Evolutionary conservation across 2,888 invertebrate species (phyloP).

Genomic region (Diaprepes abbreviatus): DNA sequence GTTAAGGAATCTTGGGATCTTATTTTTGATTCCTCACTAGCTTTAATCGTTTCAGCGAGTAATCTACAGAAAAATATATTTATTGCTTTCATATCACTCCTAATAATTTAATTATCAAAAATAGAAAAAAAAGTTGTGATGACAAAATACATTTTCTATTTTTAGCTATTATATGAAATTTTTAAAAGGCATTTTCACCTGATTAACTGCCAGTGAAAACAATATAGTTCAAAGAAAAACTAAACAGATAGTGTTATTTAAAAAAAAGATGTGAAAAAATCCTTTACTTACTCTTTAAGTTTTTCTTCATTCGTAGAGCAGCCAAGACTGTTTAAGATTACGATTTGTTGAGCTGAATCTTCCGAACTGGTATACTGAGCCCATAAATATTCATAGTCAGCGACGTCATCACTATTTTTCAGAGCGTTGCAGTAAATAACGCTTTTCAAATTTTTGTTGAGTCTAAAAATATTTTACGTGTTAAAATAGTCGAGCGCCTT

Average conservation of each 20-base stretch:
- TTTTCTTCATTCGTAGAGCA: conserved; percentile 73
- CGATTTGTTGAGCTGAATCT: conserved; percentile 78
- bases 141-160: too few relatives aligned
- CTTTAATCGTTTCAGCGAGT: conserved; percentile 52
- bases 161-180: too few relatives aligned
- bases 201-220: too few relatives aligned
- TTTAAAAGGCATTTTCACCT: too few relatives aligned
- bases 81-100: too few relatives aligned
- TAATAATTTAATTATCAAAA: too few relatives aligned
- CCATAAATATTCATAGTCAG: conserved; percentile 78
- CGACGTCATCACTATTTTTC: conserved; percentile 70
- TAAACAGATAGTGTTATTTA: too few relatives aligned
- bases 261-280: too few relatives aligned
- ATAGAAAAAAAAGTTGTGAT: too few relatives aligned
- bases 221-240: too few relatives aligned
- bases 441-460: conserved; percentile 76
- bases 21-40: conserved; percentile 59
- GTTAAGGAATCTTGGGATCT: conserved; percentile 67
- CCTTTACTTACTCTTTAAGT: conserved; percentile 69
- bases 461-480: conserved; percentile 60
- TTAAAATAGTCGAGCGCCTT: not conserved
- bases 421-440: conserved; percentile 84
- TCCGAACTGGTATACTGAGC: conserved; percentile 68
- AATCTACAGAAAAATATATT: conserved; percentile 53
- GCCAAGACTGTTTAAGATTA: conserved; percentile 77